Conservation (phyloP, 2,888 invertebrate genomes). For the Shargacucullia verbasci region DNA sequence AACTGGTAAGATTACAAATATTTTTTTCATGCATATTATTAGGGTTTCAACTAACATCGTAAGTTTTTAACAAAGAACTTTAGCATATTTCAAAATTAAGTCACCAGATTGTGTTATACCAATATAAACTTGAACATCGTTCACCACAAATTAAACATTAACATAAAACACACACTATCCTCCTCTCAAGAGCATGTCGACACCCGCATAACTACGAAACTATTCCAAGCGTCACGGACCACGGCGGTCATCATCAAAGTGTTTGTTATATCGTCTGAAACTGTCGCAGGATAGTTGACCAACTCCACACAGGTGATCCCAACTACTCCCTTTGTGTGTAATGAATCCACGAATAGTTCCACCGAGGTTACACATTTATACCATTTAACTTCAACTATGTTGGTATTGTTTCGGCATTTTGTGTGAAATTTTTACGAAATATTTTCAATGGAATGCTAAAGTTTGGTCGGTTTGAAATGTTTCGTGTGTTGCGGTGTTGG, state of each 20-base stretch:
- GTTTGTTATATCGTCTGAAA: slow-evolving; percentile 51
- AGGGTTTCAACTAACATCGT: too few species aligned
- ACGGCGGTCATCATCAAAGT: slow-evolving; percentile 47
- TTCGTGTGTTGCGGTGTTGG: slow-evolving; percentile 42
- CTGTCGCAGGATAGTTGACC: slow-evolving; percentile 48
- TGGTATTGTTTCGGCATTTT: slow-evolving; percentile 30
- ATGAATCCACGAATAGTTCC: slow-evolving; percentile 55
- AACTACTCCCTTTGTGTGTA: slow-evolving; percentile 51
- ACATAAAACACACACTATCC: slow-evolving; percentile 1
- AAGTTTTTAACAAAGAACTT: too few species aligned
- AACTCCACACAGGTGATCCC: slow-evolving; percentile 52
- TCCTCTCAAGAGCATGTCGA: slow-evolving; percentile 12
- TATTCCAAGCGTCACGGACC: slow-evolving; percentile 43
- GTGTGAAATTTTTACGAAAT: slow-evolving; percentile 42
- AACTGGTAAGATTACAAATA: too few species aligned
- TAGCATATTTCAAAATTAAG: neutral
- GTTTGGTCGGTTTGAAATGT: slow-evolving; percentile 35
- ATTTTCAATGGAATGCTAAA: slow-evolving; percentile 43
- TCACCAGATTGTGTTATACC: slow-evolving; percentile 1
- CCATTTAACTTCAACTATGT: slow-evolving; percentile 53
- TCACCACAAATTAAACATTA: neutral
- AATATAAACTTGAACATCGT: slow-evolving; percentile 17
- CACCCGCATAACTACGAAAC: slow-evolving; percentile 52
- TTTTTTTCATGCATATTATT: too few species aligned
- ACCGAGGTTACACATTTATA: slow-evolving; percentile 51